Evolutionary conservation across 92 coral and sea anemone species (phyloP).

Genomic region (Porites cylindrica): DNA sequence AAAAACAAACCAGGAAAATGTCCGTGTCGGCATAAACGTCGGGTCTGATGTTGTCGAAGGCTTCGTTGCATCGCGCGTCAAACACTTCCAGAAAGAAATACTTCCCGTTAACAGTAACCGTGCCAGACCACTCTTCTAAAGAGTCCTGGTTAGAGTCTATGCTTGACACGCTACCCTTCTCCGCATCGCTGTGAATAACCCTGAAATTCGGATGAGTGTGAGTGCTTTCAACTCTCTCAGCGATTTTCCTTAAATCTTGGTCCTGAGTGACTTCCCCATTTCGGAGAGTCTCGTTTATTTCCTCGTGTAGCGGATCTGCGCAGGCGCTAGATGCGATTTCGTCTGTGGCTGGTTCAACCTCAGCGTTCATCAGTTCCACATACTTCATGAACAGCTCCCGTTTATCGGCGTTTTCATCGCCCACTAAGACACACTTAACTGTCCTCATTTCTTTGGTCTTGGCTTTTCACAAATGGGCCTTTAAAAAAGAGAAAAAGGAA

Average conservation of each 20-base stretch:
- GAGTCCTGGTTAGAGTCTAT: slow-evolving; percentile 36
- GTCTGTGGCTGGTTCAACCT: slow-evolving; percentile 26
- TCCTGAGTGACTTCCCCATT: slow-evolving; percentile 17
- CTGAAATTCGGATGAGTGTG: slow-evolving; percentile 34
- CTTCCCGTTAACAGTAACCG: slow-evolving; percentile 55
- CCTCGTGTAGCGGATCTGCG: slow-evolving; percentile 3
- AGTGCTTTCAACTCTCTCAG: background rate
- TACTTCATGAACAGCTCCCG: slow-evolving; percentile 73
- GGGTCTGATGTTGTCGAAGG: slow-evolving; percentile 73
- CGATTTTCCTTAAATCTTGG: background rate
- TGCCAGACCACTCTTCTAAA: slow-evolving; percentile 61
- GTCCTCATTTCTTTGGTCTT: slow-evolving; percentile 46
- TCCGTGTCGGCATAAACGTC: slow-evolving; percentile 84
- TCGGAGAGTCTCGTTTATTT: slow-evolving; percentile 18
- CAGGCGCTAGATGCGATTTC: slow-evolving; percentile 4
- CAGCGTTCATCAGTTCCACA: slow-evolving; percentile 32
- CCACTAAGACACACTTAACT: slow-evolving; percentile 84
- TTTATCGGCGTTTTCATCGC: slow-evolving; percentile 89
- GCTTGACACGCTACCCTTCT: slow-evolving; percentile 35
- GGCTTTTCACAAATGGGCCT: background rate
- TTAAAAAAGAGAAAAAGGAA: background rate
- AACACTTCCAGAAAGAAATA: slow-evolving; percentile 60
- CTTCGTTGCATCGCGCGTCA: slow-evolving; percentile 77
- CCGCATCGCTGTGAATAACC: slow-evolving; percentile 26
- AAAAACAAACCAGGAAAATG: slow-evolving; percentile 94